Base-by-base conservation (phyloP, 2,797 vertebrate species). In the Periophthalmus magnuspinnatus region DNA sequence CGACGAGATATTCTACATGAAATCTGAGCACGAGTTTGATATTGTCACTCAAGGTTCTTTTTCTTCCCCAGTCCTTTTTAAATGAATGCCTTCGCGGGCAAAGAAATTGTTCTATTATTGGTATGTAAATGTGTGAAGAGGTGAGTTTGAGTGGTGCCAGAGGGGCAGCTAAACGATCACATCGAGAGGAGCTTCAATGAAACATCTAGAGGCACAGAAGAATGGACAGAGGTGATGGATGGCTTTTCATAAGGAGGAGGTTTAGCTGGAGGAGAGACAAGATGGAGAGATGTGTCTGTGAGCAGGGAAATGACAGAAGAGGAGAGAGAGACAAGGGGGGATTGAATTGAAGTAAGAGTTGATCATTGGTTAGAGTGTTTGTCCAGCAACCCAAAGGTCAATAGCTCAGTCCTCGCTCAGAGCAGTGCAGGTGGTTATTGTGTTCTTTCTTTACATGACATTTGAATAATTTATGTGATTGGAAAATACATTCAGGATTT, bases 171-270 rank as follows among this genome's bases (percentile, higher is more conserved):
- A 50, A 54, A 50, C 68, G 36, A 38, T 70, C 36, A 22, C 36
- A 47, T 3, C 5, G 16, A 38, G 22, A 33, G 28, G 3, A 74
- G 64, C 33, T 34, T 61, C 45, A 71, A 56, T 9, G 56, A 74
- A 56, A 36, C 17, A 17, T 32, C 28, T 7, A 5, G 8, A 32
- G 48, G 56, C 21, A 61, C 54, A 6, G 50, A 67, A 14, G 56
- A 33, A 65, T 3, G 22, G 45, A 32, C 38, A 33, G 19, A 34
- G 65, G 0, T 14, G 76, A 84, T 84, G 59, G 67, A 83, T 83
- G 0, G 47, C 54, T 81, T 80, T 79, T 83, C 76, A 82, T 85
- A 78, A 87, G 79, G 32, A 58, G 65, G 70, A 63, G 13, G 11
- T 74, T 60, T 0, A 52, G 69, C 67, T 76, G 48, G 41, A 72